Evolutionary conservation across 2,888 invertebrate species (phyloP).

Genomic region (Hemaris fuciformis): DNA sequence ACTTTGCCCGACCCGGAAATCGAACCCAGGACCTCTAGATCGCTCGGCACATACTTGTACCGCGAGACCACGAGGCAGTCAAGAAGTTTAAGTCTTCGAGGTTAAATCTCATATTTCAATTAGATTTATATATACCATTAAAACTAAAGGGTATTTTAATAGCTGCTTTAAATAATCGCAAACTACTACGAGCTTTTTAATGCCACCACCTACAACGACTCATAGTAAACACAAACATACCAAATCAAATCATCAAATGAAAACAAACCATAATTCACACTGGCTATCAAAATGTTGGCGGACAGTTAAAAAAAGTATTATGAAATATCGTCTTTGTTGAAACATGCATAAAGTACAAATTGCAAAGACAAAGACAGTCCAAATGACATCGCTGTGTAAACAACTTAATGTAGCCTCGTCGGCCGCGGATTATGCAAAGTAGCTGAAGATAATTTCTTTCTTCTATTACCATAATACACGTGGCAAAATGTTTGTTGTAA

Average conservation of each 20-base stretch:
- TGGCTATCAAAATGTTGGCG: background rate
- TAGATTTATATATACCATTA: background rate
- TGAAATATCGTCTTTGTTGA: background rate
- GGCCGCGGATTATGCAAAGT: conserved; percentile 68
- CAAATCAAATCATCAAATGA: conserved; percentile 8
- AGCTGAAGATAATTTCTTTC: conserved; percentile 58
- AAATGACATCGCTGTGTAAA: conserved; percentile 11
- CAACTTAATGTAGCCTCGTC: conserved; percentile 6
- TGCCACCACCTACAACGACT: background rate
- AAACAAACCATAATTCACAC: conserved; percentile 14
- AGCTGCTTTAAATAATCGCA: background rate
- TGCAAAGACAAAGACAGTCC: background rate
- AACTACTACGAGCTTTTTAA: background rate
- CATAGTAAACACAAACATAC: background rate
- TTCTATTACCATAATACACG: conserved; percentile 69
- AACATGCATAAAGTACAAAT: background rate
- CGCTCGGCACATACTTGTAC: no score
- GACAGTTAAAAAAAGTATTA: background rate
- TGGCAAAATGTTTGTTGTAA: conserved; percentile 62
- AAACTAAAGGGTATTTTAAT: background rate
- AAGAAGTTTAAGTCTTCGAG: no score
- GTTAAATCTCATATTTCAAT: no score
- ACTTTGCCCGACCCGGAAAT: no score
- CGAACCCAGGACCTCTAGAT: no score
- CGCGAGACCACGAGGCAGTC: no score